Conservation (phyloP, 2,113 vertebrate species). For the Falcunculus frontatus region DNA sequence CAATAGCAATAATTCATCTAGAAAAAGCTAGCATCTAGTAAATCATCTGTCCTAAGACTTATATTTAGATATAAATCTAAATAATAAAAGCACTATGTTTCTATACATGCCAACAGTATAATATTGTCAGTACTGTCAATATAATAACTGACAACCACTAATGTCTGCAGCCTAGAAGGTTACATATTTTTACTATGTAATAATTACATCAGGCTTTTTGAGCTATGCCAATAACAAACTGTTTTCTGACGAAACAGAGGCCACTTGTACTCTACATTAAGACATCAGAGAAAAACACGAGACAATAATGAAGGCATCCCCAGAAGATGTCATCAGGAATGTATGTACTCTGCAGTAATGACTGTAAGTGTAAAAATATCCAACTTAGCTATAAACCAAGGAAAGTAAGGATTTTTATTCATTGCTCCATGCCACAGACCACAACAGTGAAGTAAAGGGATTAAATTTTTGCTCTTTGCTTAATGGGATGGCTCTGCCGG, state of each 20-base stretch:
- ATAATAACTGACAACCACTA: neutral
- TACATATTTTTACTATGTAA: neutral
- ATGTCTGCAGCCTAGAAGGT: neutral
- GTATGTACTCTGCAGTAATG: neutral
- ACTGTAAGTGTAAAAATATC: neutral
- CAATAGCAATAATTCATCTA: neutral
- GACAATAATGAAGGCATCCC: neutral
- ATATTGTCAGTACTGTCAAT: neutral
- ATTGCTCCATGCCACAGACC: neutral
- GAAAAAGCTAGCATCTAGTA: neutral
- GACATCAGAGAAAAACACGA: neutral
- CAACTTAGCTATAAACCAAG: neutral
- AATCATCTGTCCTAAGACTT: neutral
- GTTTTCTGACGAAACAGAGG: neutral
- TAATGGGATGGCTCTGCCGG: neutral
- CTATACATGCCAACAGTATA: neutral
- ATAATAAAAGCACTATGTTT: neutral
- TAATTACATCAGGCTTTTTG: neutral
- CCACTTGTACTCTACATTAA: neutral
- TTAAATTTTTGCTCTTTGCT: neutral
- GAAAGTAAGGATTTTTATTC: neutral
- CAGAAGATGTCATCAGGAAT: neutral
- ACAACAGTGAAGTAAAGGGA: neutral
- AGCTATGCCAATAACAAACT: neutral
- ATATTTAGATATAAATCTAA: neutral